Percentiles rank a stretch among this genome's conserved stretches.
Evolutionary conservation across 2,888 invertebrate genomes (phyloP).

Genomic region (Drosophila meridionalis): DNA sequence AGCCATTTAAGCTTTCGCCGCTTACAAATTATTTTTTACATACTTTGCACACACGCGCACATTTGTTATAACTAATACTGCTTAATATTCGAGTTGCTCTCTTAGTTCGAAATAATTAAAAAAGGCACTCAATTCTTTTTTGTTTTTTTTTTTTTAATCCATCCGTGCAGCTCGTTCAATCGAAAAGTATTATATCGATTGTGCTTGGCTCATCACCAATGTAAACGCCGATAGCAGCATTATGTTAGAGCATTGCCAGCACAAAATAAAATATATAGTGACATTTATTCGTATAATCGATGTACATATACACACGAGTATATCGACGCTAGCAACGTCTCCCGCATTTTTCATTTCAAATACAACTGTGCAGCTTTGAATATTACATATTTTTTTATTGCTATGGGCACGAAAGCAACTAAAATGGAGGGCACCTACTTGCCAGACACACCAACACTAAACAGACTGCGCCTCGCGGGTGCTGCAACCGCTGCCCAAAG

Average conservation of each 20-base stretch:
- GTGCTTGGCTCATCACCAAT: slow-evolving; percentile 17
- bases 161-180: slow-evolving; percentile 39
- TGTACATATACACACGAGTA: slow-evolving; percentile 4
- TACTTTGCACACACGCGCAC: slow-evolving; percentile 44
- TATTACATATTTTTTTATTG: not conserved
- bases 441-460: slow-evolving; percentile 66
- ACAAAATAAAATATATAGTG: not conserved
- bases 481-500: slow-evolving; percentile 7
- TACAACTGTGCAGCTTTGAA: slow-evolving; percentile 48
- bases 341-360: slow-evolving; percentile 68
- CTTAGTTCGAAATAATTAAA: slow-evolving; percentile 33
- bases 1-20: slow-evolving; percentile 55
- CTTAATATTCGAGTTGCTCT: slow-evolving; percentile 26
- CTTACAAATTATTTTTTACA: slow-evolving; percentile 53
- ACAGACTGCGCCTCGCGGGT: slow-evolving; percentile 46
- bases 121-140: slow-evolving; percentile 44
- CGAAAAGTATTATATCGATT: slow-evolving; percentile 41
- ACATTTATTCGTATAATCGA: slow-evolving; percentile 26
- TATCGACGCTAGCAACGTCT: slow-evolving; percentile 56
- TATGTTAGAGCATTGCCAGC: slow-evolving; percentile 7
- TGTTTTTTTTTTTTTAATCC: slow-evolving; percentile 33
- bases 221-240: slow-evolving; percentile 23
- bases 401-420: slow-evolving; percentile 81
- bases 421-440: slow-evolving; percentile 77
- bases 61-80: slow-evolving; percentile 32